These are phyloP conservation scores for Vulpes lagopus DNA, from an alignment of 2,113 vertebrate genomes.

Conservation along the genomic window DNA sequence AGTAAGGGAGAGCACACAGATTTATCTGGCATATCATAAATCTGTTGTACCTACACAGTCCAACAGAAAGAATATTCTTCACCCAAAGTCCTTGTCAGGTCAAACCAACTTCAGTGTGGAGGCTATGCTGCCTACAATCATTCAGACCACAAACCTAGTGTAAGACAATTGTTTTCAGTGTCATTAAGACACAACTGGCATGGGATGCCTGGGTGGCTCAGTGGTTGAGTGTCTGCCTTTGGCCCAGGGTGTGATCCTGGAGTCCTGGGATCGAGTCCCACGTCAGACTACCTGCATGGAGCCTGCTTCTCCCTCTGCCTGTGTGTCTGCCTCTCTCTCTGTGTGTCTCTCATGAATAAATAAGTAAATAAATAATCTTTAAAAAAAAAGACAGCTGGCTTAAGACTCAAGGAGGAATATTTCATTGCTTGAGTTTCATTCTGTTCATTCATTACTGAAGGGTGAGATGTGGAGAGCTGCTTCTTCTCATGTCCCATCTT, in stretches of 20 bases:
- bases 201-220: too few relatives aligned
- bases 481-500: background rate
- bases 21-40: background rate
- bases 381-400: background rate
- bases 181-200: background rate
- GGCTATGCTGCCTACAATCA: background rate
- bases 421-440: background rate
- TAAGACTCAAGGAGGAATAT: background rate
- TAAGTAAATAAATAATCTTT: too few relatives aligned
- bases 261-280: too few relatives aligned
- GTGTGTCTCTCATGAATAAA: too few relatives aligned
- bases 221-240: too few relatives aligned
- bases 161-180: background rate
- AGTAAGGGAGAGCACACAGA: background rate
- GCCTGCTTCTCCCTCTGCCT: too few relatives aligned
- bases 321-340: too few relatives aligned
- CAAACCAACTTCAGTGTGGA: background rate
- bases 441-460: background rate
- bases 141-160: background rate
- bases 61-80: background rate
- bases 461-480: background rate
- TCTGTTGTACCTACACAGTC: background rate
- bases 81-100: background rate
- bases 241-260: too few relatives aligned
- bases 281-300: too few relatives aligned